Conservation (phyloP, 2,888 invertebrate species). For the Pyrrhia umbra region DNA sequence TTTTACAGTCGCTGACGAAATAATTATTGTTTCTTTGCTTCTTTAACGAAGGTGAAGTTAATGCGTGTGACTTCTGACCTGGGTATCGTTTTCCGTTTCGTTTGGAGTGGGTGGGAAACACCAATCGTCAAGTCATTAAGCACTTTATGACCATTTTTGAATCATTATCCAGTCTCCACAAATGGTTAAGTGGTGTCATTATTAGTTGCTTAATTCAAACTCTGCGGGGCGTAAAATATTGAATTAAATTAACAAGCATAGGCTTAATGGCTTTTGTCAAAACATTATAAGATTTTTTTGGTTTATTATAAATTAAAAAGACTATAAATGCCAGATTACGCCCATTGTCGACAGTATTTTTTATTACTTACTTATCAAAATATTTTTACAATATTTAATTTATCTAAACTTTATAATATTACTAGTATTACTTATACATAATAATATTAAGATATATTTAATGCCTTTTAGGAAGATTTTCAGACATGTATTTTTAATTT, state of each 20-base stretch:
- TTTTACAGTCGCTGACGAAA: constrained; percentile 12
- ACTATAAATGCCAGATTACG: neutral
- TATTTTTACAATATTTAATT: neutral
- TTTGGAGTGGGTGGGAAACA: constrained; percentile 31
- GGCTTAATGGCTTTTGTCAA: constrained; percentile 13
- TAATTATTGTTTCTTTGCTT: constrained; percentile 5
- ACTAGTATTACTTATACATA: no score
- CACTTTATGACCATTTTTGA: constrained; percentile 18
- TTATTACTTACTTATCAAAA: neutral
- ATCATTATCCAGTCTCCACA: constrained; percentile 32
- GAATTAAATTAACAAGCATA: constrained; percentile 38
- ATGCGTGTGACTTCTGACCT: constrained; percentile 47
- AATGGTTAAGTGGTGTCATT: constrained; percentile 36
- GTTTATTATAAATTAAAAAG: neutral
- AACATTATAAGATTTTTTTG: constrained; percentile 16
- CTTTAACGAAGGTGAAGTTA: constrained; percentile 14
- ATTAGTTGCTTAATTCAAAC: constrained; percentile 14
- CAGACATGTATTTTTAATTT: neutral
- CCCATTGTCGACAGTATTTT: neutral
- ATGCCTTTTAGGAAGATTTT: neutral
- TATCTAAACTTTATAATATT: no score
- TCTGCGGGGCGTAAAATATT: constrained; percentile 32
- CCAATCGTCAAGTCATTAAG: constrained; percentile 29
- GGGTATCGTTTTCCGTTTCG: constrained; percentile 19
- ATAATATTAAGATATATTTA: constrained; percentile 8